These are phyloP conservation scores for Cerastis leucographa DNA, from an alignment of 2,888 invertebrate genomes.

Conservation along the genomic window DNA sequence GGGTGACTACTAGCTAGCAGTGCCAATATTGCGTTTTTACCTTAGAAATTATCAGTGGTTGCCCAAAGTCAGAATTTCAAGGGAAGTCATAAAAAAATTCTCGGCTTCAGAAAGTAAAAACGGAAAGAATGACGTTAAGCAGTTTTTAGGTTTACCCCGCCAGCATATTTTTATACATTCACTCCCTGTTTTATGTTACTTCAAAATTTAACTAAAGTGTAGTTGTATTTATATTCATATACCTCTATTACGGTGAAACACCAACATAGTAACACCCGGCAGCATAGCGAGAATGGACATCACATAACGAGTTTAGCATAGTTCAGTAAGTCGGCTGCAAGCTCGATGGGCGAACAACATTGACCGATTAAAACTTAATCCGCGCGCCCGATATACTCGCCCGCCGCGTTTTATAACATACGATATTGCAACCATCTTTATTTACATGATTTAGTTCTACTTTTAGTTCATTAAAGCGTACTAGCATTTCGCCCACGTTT, in stretches of 20 bases:
- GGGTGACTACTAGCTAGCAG: background rate
- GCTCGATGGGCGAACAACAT: slow-evolving; percentile 43
- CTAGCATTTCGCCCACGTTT: background rate
- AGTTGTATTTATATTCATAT: background rate
- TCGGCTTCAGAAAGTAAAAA: background rate
- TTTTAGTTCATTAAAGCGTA: background rate
- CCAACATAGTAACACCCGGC: background rate
- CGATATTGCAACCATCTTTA: slow-evolving; percentile 11
- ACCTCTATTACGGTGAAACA: background rate
- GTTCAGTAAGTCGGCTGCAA: slow-evolving; percentile 25
- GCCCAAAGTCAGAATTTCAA: background rate
- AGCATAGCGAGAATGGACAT: slow-evolving; percentile 6
- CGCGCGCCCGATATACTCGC: slow-evolving; percentile 27
- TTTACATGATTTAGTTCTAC: background rate
- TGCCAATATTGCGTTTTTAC: background rate
- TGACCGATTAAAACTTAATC: slow-evolving; percentile 65
- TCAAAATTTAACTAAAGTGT: background rate
- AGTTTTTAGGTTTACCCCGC: no score
- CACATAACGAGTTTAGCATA: slow-evolving; percentile 27
- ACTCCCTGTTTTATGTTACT: background rate
- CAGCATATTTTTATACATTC: no score
- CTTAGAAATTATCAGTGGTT: background rate
- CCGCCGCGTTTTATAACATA: slow-evolving; percentile 31
- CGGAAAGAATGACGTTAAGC: background rate
- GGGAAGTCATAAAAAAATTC: background rate